These are phyloP conservation scores for Thrips palmi DNA, from an alignment of 1,140 invertebrate species.

Conservation along the genomic window DNA sequence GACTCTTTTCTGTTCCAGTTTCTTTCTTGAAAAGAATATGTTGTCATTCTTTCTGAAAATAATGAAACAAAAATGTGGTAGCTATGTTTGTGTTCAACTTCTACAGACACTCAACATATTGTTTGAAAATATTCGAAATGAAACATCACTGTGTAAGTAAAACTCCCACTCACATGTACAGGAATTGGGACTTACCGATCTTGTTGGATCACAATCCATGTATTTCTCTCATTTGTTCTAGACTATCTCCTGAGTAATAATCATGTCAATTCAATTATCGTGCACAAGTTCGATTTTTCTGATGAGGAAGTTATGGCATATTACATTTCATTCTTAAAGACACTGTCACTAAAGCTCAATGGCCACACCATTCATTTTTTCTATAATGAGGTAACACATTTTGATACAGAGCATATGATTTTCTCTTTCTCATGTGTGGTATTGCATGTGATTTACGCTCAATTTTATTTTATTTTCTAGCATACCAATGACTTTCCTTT, in stretches of 20 bases:
- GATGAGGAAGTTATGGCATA: constrained; percentile 99
- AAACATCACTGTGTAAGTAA: constrained; percentile 92
- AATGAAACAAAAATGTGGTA: constrained; percentile 93
- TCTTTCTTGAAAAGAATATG: constrained; percentile 99
- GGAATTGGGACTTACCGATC: neutral
- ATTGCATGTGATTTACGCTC: constrained; percentile 2
- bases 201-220: constrained; percentile 8
- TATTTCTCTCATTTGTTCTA: constrained; percentile 32
- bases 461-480: constrained; percentile 37
- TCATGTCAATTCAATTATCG: constrained; percentile 98
- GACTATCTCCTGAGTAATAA: constrained; percentile 99
- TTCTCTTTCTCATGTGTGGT: constrained; percentile 7
- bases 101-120: constrained; percentile 97
- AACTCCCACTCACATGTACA: neutral
- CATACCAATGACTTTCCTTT: constrained; percentile 98
- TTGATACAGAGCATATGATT: neutral
- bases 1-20: constrained; percentile 42
- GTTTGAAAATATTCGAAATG: constrained; percentile 98
- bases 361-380: constrained; percentile 98
- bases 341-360: constrained; percentile 95
- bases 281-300: constrained; percentile 98
- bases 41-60: constrained; percentile 93
- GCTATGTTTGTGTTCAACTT: constrained; percentile 93
- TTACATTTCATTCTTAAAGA: constrained; percentile 98
- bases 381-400: constrained; percentile 86